Percentiles rank a stretch among this genome's conserved stretches.
Evolutionary conservation across 2,113 vertebrate genomes (phyloP).

Genomic region (Malurus cyaneus): DNA sequence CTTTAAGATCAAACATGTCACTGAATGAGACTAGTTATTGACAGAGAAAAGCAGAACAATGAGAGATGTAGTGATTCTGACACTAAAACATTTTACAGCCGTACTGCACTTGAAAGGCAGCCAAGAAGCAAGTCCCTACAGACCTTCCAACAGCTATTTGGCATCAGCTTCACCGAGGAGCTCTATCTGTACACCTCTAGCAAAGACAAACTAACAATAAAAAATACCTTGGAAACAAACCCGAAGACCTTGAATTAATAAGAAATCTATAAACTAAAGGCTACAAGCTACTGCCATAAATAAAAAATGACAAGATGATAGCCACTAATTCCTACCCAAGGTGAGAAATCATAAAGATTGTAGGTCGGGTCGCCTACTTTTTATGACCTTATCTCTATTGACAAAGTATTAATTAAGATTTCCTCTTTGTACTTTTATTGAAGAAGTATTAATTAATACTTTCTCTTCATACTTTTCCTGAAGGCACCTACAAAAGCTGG

Average conservation of each 20-base stretch:
- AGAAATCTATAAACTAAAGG: background rate
- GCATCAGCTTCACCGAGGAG: background rate
- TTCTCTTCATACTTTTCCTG: background rate
- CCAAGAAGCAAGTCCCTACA: conserved; percentile 48
- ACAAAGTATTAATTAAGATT: background rate
- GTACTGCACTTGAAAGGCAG: background rate
- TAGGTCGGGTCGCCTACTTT: background rate
- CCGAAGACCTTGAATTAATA: background rate
- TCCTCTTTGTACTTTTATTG: background rate
- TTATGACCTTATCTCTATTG: background rate
- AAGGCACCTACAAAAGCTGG: background rate
- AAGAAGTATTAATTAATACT: background rate
- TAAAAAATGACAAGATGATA: background rate
- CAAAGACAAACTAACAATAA: background rate
- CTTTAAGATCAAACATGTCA: background rate
- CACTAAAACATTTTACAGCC: conserved; percentile 6
- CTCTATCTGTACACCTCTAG: background rate
- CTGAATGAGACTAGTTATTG: background rate
- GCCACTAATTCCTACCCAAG: background rate
- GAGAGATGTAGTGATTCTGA: background rate
- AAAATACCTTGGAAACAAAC: background rate
- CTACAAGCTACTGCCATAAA: background rate
- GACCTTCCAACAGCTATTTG: background rate
- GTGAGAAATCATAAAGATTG: background rate
- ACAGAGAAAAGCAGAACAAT: background rate